Evolutionary conservation across 2,888 invertebrate species (phyloP).

Genomic region (Lepidocyrtoides sp.): DNA sequence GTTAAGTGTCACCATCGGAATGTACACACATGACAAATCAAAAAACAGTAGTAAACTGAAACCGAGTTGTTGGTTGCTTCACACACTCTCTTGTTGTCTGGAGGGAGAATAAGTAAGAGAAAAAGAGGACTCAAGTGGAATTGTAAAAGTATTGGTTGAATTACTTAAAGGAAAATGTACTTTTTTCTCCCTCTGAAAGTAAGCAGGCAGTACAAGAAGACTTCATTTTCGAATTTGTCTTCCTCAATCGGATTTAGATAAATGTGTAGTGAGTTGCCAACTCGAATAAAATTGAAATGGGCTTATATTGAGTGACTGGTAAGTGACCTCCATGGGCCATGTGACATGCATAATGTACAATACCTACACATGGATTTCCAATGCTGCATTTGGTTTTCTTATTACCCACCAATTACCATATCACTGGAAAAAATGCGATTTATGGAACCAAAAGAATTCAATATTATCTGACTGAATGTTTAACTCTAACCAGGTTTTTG

Average conservation of each 20-base stretch:
- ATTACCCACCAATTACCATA: no score
- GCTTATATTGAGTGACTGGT: background rate
- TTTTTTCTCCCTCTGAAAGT: background rate
- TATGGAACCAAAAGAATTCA: no score
- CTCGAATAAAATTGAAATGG: constrained; percentile 51
- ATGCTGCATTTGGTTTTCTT: background rate
- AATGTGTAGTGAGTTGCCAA: constrained; percentile 50
- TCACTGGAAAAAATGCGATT: no score
- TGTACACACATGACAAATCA: constrained; percentile 77
- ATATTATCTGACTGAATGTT: no score
- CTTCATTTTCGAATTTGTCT: constrained; percentile 62
- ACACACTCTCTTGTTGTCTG: background rate
- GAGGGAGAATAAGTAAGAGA: background rate
- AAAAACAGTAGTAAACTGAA: constrained; percentile 73
- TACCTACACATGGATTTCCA: background rate
- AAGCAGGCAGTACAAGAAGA: constrained; percentile 21
- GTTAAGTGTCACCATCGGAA: constrained; percentile 76
- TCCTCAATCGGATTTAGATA: constrained; percentile 50
- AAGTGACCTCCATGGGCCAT: background rate
- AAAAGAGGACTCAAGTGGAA: constrained; percentile 36
- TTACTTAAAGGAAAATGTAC: constrained; percentile 18
- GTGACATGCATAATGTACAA: no score
- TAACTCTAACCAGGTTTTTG: no score
- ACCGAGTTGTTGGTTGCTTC: constrained; percentile 39
- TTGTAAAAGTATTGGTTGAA: constrained; percentile 43